Evolutionary conservation across 2,113 vertebrate genomes (phyloP).

Genomic region (Muntiacus muntjak): DNA sequence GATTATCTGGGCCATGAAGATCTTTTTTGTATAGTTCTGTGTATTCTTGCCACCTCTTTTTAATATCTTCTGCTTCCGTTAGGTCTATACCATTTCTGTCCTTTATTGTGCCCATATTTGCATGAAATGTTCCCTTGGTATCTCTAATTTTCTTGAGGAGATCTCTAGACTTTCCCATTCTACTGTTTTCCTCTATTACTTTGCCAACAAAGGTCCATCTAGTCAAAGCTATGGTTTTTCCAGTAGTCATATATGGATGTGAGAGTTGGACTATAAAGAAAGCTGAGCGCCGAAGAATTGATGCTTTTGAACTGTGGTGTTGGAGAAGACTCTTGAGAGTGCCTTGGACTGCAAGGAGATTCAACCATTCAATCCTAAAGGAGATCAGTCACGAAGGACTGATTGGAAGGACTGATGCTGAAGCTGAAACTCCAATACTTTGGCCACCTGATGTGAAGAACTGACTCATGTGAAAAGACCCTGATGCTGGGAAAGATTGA

Average conservation of each 20-base stretch:
- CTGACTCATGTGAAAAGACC: not conserved
- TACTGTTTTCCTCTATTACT: not conserved
- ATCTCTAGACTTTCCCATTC: not conserved
- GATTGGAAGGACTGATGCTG: not conserved
- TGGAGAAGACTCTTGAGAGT: not conserved
- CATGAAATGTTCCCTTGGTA: not conserved
- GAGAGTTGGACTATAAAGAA: not conserved
- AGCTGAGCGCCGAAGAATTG: not conserved
- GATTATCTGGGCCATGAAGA: not conserved
- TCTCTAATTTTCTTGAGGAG: not conserved
- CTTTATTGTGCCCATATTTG: not conserved
- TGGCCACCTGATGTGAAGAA: not conserved
- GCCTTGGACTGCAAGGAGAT: not conserved
- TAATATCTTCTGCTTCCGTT: not conserved
- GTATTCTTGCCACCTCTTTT: not conserved
- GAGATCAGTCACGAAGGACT: not conserved
- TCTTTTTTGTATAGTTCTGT: not conserved
- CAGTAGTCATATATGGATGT: not conserved
- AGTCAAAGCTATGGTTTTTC: not conserved
- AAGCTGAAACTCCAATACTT: not conserved
- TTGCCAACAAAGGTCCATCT: not conserved
- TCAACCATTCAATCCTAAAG: not conserved
- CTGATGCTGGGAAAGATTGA: not conserved
- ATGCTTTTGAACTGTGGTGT: not conserved
- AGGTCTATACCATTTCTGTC: not conserved